Conservation (phyloP, 1,140 invertebrate species). For the Camponotus floridanus region DNA sequence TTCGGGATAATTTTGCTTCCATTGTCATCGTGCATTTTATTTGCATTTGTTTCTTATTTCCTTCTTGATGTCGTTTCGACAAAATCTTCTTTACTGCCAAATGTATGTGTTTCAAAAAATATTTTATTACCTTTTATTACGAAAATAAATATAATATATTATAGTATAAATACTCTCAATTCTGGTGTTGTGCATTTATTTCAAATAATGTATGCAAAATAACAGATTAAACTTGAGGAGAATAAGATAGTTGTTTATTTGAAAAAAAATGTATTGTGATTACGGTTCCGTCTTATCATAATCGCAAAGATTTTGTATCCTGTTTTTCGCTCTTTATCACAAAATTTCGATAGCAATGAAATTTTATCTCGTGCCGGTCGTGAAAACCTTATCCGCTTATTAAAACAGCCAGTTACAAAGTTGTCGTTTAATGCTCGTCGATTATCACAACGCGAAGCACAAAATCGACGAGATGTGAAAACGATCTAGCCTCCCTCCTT, state of each 20-base stretch:
- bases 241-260: neutral
- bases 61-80: too few species aligned
- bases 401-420: neutral
- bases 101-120: neutral
- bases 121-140: neutral
- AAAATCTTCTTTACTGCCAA: neutral
- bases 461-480: conserved; percentile 59
- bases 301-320: neutral
- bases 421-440: neutral
- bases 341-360: neutral
- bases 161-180: neutral
- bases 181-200: neutral
- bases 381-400: neutral
- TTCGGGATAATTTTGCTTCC: conserved; percentile 22
- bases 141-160: too few species aligned
- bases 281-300: neutral
- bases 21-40: neutral
- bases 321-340: neutral
- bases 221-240: neutral
- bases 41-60: neutral
- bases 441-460: conserved; percentile 19
- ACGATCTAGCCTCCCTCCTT: conserved; percentile 29
- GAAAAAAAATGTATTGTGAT: neutral
- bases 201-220: neutral
- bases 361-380: neutral